These are phyloP conservation scores for Hermaeophaga mercurialis DNA, from an alignment of 2,888 invertebrate genomes.

Conservation along the genomic window DNA sequence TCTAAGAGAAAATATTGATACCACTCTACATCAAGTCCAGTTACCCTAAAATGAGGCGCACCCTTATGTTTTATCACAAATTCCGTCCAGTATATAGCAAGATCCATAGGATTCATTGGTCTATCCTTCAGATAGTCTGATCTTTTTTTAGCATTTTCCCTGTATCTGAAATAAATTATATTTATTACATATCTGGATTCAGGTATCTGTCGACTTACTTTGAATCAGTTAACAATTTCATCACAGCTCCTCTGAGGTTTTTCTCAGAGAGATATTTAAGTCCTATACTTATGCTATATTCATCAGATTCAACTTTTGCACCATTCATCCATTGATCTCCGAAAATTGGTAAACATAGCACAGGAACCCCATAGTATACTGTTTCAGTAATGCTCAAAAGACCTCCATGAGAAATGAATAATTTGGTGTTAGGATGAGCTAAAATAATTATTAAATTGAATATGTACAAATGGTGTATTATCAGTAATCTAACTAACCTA, in stretches of 20 bases:
- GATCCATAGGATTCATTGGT: constrained; percentile 45
- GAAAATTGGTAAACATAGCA: constrained; percentile 39
- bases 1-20: constrained; percentile 46
- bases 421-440: constrained; percentile 41
- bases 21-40: constrained; percentile 41
- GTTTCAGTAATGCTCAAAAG: constrained; percentile 39
- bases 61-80: constrained; percentile 47
- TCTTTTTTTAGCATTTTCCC: constrained; percentile 40
- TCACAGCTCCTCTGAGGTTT: not conserved
- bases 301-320: not conserved
- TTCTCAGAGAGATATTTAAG: constrained; percentile 6
- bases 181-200: too few relatives aligned
- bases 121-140: constrained; percentile 45
- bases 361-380: constrained; percentile 38
- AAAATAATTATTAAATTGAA: too few relatives aligned
- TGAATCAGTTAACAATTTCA: constrained; percentile 2
- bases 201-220: too few relatives aligned
- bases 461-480: not conserved
- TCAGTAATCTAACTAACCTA: constrained; percentile 43
- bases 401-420: constrained; percentile 42
- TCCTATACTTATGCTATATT: not conserved
- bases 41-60: constrained; percentile 45
- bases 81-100: constrained; percentile 46
- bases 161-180: constrained; percentile 39
- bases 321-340: constrained; percentile 40